These are phyloP conservation scores for Microcebus tavaratra DNA, from an alignment of 2,113 vertebrate genomes.

Conservation along the genomic window DNA sequence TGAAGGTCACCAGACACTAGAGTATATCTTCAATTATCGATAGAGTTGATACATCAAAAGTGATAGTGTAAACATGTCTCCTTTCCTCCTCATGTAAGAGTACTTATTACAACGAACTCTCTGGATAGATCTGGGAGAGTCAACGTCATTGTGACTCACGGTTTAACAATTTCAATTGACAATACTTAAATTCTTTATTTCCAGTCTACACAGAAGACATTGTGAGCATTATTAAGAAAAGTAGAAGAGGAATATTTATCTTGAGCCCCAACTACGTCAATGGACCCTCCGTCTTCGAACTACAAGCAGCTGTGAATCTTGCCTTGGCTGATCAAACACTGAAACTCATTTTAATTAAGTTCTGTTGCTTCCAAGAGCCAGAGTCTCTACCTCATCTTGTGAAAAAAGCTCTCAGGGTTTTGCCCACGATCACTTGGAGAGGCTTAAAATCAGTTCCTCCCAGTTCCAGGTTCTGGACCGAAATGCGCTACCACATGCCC, in stretches of 20 bases:
- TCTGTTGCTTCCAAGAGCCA: constrained; percentile 82
- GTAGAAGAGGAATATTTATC: constrained; percentile 89
- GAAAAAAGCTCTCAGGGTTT: constrained; percentile 87
- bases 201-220: constrained; percentile 92
- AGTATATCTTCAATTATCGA: accelerated
- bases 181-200: constrained; percentile 50
- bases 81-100: neutral
- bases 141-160: neutral
- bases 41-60: neutral
- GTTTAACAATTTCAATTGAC: neutral
- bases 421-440: constrained; percentile 88
- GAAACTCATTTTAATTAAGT: constrained; percentile 87
- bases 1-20: neutral
- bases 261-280: constrained; percentile 89
- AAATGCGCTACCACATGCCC: constrained; percentile 88
- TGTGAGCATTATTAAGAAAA: constrained; percentile 87
- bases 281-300: constrained; percentile 87
- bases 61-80: neutral
- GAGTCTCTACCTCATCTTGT: constrained; percentile 86
- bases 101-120: neutral
- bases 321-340: constrained; percentile 83
- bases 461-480: constrained; percentile 88
- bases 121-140: neutral
- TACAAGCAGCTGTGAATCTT: constrained; percentile 91
- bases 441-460: constrained; percentile 71